These are phyloP conservation scores for Galerucella nymphaeae DNA, from an alignment of 2,888 invertebrate species.

Conservation along the genomic window DNA sequence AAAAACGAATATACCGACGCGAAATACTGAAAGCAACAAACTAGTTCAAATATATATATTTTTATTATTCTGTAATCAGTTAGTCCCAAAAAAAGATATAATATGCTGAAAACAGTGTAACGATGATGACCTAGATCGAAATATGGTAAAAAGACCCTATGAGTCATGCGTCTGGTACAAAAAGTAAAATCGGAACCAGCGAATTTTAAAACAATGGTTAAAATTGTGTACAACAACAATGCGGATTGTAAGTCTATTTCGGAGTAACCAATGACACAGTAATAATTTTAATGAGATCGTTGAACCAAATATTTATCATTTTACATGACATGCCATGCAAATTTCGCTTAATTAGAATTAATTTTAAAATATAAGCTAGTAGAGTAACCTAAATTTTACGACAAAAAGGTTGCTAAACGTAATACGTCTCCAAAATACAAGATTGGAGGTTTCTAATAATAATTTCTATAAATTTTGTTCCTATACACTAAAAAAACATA, in stretches of 20 bases:
- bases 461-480: no score
- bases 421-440: no score
- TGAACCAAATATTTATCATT: conserved; percentile 31
- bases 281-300: conserved; percentile 14
- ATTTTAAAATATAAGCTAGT: background rate
- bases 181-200: background rate
- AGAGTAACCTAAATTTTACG: background rate
- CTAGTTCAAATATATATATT: background rate
- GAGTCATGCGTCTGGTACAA: background rate
- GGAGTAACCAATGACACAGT: conserved; percentile 29
- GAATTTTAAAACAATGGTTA: conserved; percentile 19
- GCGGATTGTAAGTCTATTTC: conserved; percentile 24
- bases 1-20: background rate
- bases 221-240: conserved; percentile 12
- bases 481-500: no score
- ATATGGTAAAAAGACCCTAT: background rate
- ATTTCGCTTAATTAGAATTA: conserved; percentile 13
- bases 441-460: no score
- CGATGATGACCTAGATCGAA: background rate
- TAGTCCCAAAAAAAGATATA: background rate
- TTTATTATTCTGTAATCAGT: background rate
- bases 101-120: background rate
- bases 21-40: background rate
- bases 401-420: background rate
- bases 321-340: conserved; percentile 25